Percentiles rank a stretch among this genome's conserved stretches.
These are phyloP conservation scores for Aurelia sp. DNA, from an alignment of 30 jellyfish, hydroid and myxozoan genomes.

Conservation along the genomic window DNA sequence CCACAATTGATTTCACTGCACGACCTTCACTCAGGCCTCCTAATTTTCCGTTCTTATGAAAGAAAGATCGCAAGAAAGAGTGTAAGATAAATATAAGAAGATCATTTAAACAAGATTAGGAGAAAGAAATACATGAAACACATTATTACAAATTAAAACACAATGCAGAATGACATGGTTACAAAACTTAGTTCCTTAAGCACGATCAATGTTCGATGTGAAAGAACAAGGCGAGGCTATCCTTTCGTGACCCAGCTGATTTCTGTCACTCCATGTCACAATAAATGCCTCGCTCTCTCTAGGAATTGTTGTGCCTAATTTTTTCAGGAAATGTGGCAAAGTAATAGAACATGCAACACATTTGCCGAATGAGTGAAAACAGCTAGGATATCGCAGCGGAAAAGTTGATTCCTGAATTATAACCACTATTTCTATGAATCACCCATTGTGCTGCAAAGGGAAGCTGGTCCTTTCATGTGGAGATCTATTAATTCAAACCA, in stretches of 20 bases:
- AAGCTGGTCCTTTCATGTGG: too few species aligned
- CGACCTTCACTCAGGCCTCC: constrained; percentile 6
- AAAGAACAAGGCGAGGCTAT: too few species aligned
- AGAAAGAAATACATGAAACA: constrained; percentile 9
- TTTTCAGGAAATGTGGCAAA: too few species aligned
- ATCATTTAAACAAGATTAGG: constrained; percentile 18
- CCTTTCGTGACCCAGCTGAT: constrained; percentile 31
- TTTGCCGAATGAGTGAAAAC: neutral
- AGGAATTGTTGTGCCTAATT: too few species aligned
- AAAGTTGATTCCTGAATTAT: neutral
- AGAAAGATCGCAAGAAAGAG: constrained; percentile 7
- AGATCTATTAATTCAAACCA: too few species aligned
- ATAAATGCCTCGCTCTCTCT: too few species aligned
- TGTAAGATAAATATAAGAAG: constrained; percentile 8
- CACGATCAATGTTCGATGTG: constrained; percentile 2
- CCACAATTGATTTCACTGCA: neutral
- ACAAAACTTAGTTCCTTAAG: constrained; percentile 1
- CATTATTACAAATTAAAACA: neutral
- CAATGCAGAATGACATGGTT: neutral
- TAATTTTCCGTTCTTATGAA: neutral
- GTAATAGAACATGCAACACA: too few species aligned
- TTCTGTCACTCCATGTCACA: constrained; percentile 26
- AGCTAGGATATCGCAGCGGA: constrained; percentile 4
- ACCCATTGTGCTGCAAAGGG: too few species aligned
- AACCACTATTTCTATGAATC: too few species aligned